Evolutionary conservation across 2,888 invertebrate genomes (phyloP), one percentile per base, ranked within the genome.

Genomic region (Nomada ferruginata): DNA sequence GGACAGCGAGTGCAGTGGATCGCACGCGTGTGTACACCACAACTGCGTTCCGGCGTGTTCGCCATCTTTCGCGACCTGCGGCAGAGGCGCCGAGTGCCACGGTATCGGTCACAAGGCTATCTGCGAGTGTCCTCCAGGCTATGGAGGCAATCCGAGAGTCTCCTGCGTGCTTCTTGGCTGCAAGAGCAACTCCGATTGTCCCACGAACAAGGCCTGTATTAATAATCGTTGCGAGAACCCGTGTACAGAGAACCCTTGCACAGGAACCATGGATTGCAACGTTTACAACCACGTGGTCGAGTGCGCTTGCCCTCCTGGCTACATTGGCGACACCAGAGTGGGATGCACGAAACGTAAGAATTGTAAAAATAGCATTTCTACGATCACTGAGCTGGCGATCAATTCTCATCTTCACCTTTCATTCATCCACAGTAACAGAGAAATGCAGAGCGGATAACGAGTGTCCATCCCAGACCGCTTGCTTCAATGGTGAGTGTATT

Each of bases 111-210:
- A 98, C 93, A 95, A 96, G 61, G 96, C 97, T 0, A 95, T 97
- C 0, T 98, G 98, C 91, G 96, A 97, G 88, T 98, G 98, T 94
- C 96, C 96, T 70, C 96, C 97, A 55, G 98, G 97, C 44, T 96
- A 96, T 82, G 96, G 96, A 55, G 98, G 98, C 57, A 97, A 98
- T 93, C 97, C 98, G 3, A 95, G 96, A 76, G 94, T 96, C 18
- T 95, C 96, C 10, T 98, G 98, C 91, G 95, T 95, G 18, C 95
- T 96, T n/a, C 95, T 97, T n/a, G 97, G 97, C 71, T 98, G 98
- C 91, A 95, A 97, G 77, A 94, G 95, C 20, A 96, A 98, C 92
- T 95, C 95, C 0, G 98, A 98, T 86, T 98, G 98, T 92, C 97
- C 98, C 4, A 94, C 95, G 2, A 96, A 96, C 86, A 96, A 96